Evolutionary conservation across 2,797 vertebrate species (phyloP), one percentile per base, ranked within the genome.

Genomic region (Echeneis naucrates): DNA sequence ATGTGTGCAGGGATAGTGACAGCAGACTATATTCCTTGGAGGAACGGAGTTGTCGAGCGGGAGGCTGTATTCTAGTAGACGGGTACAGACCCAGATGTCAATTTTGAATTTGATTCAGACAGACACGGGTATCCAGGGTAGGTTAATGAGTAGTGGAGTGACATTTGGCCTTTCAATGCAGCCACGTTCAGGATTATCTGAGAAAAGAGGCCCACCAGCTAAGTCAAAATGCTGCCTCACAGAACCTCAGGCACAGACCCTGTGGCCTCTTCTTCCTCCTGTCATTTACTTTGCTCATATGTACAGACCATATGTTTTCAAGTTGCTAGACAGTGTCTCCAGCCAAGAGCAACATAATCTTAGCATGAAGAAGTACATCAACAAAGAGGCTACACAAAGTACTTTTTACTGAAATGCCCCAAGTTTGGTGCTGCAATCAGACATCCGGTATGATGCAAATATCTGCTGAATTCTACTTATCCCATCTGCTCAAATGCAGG

Each of bases 401-500:
- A 37, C 44, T 70, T 65, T 77, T 80, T 40, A 57, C 32, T 59
- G 52, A 75, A 82, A 72, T 80, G 78, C 85, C 73, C 53, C 27
- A 42, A 80, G 73, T 90, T 59, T 66, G 59, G 60, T 68, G 75
- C 74, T 72, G 76, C 77, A 88, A 86, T 81, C 81, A 87, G 86
- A 78, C 60, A 71, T 87, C 66, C 24, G 32, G 77, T 68, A 77
- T 51, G 78, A 83, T 85, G 84, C 75, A 87, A 84, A 77, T 81
- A 81, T 87, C 74, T 14, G 38, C 58, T 80, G 50, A 83, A 71
- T 84, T 71, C 68, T 77, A 38, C 78, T 82, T 77, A 78, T 80
- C 69, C 88, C 90, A 92, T 91, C 90, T 92, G 89, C 70, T 88
- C 59, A 60, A 75, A 72, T 72, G 66, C 37, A 62, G 58, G 54